Evolutionary conservation across 2,113 vertebrate genomes (phyloP).

Genomic region (Cochlearius cochlearius): DNA sequence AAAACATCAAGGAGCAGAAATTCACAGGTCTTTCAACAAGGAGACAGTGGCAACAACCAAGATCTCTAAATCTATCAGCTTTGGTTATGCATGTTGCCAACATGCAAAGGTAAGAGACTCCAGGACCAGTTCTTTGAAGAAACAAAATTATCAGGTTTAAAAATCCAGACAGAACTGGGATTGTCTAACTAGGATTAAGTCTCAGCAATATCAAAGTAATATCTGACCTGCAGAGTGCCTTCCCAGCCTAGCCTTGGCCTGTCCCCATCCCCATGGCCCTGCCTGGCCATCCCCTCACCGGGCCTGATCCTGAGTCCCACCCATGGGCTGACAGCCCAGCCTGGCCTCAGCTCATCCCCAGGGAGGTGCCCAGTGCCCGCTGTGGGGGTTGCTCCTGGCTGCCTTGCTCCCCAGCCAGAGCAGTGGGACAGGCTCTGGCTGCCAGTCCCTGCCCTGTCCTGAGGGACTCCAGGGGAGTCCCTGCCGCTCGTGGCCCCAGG

Average conservation of each 20-base stretch:
- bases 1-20: not conserved
- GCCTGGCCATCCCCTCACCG: fast-evolving
- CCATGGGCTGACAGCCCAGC: not conserved
- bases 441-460: not conserved
- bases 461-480: not conserved
- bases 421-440: not conserved
- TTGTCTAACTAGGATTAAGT: not conserved
- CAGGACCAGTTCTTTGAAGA: not conserved
- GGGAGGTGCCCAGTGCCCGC: not conserved
- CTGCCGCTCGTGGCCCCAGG: not conserved
- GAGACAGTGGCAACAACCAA: not conserved
- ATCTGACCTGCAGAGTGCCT: not conserved
- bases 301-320: not conserved
- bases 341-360: fast-evolving
- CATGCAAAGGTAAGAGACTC: not conserved
- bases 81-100: not conserved
- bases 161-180: not conserved
- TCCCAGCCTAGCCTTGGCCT: not conserved
- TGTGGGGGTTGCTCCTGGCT: not conserved
- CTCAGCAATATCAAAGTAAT: not conserved
- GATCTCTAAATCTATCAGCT: not conserved
- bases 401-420: not conserved
- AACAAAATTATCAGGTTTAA: not conserved
- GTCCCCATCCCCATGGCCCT: not conserved
- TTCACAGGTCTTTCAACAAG: not conserved